These are phyloP conservation scores for Tetanocera ferruginea DNA, from an alignment of 2,888 invertebrate genomes.

Conservation along the genomic window DNA sequence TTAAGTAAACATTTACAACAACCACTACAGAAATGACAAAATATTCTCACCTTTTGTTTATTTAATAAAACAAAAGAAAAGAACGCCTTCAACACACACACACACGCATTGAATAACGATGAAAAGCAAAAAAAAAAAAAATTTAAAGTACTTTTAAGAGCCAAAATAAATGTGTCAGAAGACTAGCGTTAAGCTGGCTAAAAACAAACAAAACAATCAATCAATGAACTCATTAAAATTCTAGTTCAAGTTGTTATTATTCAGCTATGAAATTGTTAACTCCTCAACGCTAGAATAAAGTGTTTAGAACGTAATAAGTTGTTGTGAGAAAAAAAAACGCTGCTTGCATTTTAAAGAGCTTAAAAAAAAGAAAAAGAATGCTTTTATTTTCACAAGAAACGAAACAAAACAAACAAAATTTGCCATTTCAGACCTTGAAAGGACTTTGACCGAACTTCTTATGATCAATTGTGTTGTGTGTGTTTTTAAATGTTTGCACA, in stretches of 20 bases:
- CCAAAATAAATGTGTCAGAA: constrained; percentile 10
- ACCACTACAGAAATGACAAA: neutral
- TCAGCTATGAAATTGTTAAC: neutral
- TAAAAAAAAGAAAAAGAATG: too few species aligned
- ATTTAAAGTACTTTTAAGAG: constrained; percentile 21
- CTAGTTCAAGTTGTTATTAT: neutral
- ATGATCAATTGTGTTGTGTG: too few species aligned
- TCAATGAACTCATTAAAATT: constrained; percentile 5
- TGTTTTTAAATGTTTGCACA: too few species aligned
- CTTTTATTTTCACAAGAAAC: too few species aligned
- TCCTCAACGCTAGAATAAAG: neutral
- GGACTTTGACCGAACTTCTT: too few species aligned
- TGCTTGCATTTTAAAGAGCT: constrained; percentile 20
- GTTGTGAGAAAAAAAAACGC: neutral
- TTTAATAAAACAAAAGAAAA: too few species aligned
- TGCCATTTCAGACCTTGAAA: too few species aligned
- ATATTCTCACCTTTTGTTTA: too few species aligned
- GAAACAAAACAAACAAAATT: too few species aligned
- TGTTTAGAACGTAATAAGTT: constrained; percentile 12
- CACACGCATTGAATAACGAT: neutral
- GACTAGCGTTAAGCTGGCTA: neutral
- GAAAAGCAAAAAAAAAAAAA: constrained; percentile 28
- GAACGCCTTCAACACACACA: neutral
- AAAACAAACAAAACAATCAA: neutral
- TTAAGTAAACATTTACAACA: neutral